A percentile compares a stretch with the other conserved stretches of the same genome.
These are phyloP conservation scores for Kradibia gibbosae DNA, from an alignment of 1,140 invertebrate genomes.

Conservation along the genomic window DNA sequence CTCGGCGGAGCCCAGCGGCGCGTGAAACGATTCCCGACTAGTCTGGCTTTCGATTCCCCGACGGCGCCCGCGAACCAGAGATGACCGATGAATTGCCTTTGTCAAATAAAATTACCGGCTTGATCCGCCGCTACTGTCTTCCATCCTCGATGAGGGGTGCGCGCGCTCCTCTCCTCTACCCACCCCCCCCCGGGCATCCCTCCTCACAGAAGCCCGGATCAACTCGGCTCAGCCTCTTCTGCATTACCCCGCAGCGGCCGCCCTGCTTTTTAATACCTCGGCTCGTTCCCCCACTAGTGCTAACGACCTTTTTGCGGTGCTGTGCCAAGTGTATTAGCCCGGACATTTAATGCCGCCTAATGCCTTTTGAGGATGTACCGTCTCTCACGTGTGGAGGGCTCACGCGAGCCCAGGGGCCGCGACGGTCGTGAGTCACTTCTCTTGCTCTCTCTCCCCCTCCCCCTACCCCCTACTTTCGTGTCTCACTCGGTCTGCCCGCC, in stretches of 20 bases:
- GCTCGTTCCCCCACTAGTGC: constrained; percentile 9
- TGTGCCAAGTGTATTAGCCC: constrained; percentile 41
- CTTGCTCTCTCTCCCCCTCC: neutral
- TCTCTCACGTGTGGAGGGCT: constrained; percentile 19
- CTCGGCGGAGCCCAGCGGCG: neutral
- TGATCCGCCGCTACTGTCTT: neutral
- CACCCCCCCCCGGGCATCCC: no score
- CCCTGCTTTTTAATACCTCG: neutral
- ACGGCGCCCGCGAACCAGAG: constrained; percentile 22
- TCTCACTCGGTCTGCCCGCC: neutral
- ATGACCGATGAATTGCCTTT: constrained; percentile 53
- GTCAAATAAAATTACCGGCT: constrained; percentile 51
- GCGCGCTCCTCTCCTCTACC: neutral
- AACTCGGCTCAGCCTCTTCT: constrained; percentile 18
- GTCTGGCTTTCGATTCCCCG: constrained; percentile 47
- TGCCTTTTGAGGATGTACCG: constrained; percentile 5
- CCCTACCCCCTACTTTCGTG: neutral
- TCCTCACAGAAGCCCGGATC: constrained; percentile 13
- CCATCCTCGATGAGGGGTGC: neutral
- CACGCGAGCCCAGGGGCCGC: neutral
- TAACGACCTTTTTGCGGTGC: constrained; percentile 50
- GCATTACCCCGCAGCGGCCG: constrained; percentile 5
- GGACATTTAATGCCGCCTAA: constrained; percentile 41
- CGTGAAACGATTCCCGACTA: constrained; percentile 51
- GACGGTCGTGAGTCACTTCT: no score